Base-by-base conservation (phyloP, 2,888 invertebrate species). In the Nudaria mundana region DNA sequence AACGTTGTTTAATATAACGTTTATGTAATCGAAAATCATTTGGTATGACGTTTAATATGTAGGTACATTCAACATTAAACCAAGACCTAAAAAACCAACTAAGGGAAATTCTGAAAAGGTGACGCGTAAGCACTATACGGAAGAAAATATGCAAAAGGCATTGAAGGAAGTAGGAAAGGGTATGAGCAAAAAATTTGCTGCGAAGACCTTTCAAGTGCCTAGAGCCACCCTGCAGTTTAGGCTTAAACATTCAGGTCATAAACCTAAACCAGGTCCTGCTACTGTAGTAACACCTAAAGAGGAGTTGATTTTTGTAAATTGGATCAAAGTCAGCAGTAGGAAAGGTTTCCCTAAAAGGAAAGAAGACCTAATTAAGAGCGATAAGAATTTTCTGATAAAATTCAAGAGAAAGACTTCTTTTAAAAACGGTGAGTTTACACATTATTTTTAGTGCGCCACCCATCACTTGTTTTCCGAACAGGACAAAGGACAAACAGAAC, bases 111-210 rank as follows among this genome's bases (percentile, higher is more conserved):
- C 14, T 29, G 8, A 14, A 14, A 14, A 8, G n/a, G 14, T 8
- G 4, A 29, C 6, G 7, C 28, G 28, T 6, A 29, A 29, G n/a
- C 11, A 14, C 6, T 29, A 29, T 29, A 13, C 13, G 3, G 28
- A 29, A 29, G 29, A 30, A 16, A 30, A 15, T n/a, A 3, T 30
- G 5, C n/a, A 30, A 16, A 2, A 30, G 10, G 29, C 29, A 3
- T n/a, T 30, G 10, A 8, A 30, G 5, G 29, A 8, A 6, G 10
- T 30, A n/a, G 1, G 1, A 30, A 16, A 30, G 5, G 29, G 15
- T n/a, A 30, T 28, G 15, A 30, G 29, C 15, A 30, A 30, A 16
- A 30, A 30, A n/a, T n/a, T 30, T 6, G 29, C 16, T 16, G 14
- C 15, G 5, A 15, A 30, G 10, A 30, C 29, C 8, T 15, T 2